Evolutionary conservation across 2,113 vertebrate genomes (phyloP).

Genomic region (Brachyistius frenatus): DNA sequence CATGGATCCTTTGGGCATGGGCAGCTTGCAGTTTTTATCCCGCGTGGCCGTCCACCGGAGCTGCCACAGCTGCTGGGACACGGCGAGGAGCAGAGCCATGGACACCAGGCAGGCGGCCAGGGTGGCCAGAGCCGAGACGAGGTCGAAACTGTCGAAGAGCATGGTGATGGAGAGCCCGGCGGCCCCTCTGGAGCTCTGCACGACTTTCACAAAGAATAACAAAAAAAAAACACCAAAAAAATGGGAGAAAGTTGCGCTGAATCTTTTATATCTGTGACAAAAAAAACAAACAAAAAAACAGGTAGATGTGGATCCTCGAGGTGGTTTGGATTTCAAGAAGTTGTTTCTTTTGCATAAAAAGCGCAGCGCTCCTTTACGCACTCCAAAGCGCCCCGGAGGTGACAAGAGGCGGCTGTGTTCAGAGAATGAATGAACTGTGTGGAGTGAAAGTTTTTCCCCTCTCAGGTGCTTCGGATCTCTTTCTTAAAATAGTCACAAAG

Average conservation of each 20-base stretch:
- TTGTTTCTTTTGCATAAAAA: constrained; percentile 50
- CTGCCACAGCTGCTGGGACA: constrained; percentile 98
- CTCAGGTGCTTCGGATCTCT: neutral
- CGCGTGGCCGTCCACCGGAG: constrained; percentile 95
- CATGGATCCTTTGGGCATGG: constrained; percentile 98
- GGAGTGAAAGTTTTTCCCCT: neutral
- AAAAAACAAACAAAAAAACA: no score
- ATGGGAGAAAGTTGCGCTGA: neutral
- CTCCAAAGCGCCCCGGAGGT: neutral
- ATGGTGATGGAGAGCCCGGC: constrained; percentile 77
- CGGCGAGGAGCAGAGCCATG: constrained; percentile 93
- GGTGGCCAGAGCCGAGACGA: constrained; percentile 95
- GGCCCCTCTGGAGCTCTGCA: constrained; percentile 27
- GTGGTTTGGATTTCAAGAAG: neutral
- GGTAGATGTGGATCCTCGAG: neutral
- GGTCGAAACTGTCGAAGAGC: constrained; percentile 94
- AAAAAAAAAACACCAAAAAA: neutral
- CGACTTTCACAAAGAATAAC: neutral
- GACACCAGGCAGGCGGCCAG: constrained; percentile 95
- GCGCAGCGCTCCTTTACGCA: constrained; percentile 52
- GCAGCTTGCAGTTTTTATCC: constrained; percentile 95
- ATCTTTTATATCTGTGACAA: neutral
- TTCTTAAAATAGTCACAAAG: constrained; percentile 32
- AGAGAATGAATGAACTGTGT: constrained; percentile 67
- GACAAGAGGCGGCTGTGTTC: constrained; percentile 15